Evolutionary conservation across 2,888 invertebrate species (phyloP), one percentile per base, ranked within the genome.

Genomic region (Apodemia mormo): DNA sequence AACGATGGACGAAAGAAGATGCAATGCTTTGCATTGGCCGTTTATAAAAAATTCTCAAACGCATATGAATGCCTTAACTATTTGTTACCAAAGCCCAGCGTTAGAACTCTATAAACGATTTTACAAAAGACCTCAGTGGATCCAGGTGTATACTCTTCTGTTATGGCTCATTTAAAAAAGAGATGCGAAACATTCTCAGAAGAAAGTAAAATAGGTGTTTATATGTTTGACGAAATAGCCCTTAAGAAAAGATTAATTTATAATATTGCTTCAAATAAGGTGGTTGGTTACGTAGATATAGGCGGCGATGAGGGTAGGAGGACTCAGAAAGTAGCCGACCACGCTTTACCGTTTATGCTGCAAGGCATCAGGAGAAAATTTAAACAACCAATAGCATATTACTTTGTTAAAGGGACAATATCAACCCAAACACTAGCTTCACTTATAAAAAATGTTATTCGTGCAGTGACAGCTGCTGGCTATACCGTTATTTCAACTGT

Each of bases 301-400:
- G 22, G 22, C 22, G 22, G 22, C 22, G 22, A 22, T 22, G 22
- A 22, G 22, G 22, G 22, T 22, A 22, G 22, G n/a, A n/a, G n/a
- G 22, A 22, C 22, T 22, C 22, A 22, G 22, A 22, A 22, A 22
- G 22, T 22, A 22, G 22, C 22, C 22, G 22, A 22, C 22, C 22
- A 22, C 22, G 22, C 73, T 14, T 65, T 76, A 2, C 75, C 76
- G 0, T 76, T 76, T 69, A 75, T 76, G 74, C 29, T 77, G 2
- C 76, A 76, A 70, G 78, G 76, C 2, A 2, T 77, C 29, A 40
- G 56, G 22, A 67, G 54, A 69, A 77, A 76, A 65, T 69, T 72
- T 30, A 77, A 77, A n/a, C 75, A 76, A 64, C 77, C 76, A 6
- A 49, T 76, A 29, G 74, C 75, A n/a, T 74, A 72, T 70, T 78